Conservation (phyloP, 2,113 vertebrate genomes). For the Leucoraja erinaceus region DNA sequence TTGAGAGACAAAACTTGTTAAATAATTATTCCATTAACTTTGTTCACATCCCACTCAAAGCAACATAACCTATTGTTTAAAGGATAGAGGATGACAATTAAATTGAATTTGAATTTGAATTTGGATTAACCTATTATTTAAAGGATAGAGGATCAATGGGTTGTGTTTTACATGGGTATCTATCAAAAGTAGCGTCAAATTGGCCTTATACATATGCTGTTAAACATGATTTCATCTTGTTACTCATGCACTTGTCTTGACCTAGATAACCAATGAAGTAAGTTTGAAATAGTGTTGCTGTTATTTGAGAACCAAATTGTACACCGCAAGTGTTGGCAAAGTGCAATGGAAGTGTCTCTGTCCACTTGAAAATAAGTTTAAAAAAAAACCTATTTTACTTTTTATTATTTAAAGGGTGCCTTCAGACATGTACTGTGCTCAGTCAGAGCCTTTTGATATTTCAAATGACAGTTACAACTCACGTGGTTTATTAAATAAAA, state of each 20-base stretch:
- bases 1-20: neutral
- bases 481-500: no score
- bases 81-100: neutral
- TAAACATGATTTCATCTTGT: neutral
- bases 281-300: neutral
- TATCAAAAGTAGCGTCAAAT: neutral
- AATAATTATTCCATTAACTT: neutral
- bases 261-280: neutral
- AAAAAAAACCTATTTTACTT: no score
- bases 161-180: neutral
- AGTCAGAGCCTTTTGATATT: neutral
- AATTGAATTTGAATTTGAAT: no score
- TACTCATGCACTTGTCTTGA: neutral
- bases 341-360: neutral
- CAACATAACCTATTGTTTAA: neutral
- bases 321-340: neutral
- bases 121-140: neutral
- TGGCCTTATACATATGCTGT: neutral
- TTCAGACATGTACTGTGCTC: neutral
- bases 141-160: neutral
- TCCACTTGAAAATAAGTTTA: no score
- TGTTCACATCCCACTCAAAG: neutral
- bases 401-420: neutral
- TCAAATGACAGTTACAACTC: neutral
- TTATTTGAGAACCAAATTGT: neutral